These are phyloP conservation scores for Escarpia spicata DNA, from an alignment of 2,888 invertebrate species.

Conservation along the genomic window DNA sequence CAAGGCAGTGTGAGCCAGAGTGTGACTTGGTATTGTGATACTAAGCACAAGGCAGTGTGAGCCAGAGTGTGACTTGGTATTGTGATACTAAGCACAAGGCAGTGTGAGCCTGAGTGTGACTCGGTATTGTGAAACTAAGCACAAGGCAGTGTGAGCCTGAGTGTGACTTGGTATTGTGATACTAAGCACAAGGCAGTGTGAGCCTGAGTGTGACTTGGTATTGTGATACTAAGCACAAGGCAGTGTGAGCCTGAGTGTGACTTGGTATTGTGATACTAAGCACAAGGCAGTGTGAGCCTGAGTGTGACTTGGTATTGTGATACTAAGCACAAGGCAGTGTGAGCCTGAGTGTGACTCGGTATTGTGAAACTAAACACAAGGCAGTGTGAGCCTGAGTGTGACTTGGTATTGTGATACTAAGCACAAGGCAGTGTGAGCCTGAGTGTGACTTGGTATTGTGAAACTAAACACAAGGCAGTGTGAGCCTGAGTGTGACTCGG, in stretches of 20 bases:
- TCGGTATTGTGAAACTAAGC: neutral
- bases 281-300: neutral
- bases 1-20: no score
- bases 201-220: no score
- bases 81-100: no score
- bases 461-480: neutral
- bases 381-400: no score
- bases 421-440: neutral
- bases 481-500: no score
- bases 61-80: no score
- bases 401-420: neutral
- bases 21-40: neutral
- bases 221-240: no score
- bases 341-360: no score
- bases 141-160: neutral
- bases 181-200: slow-evolving; percentile 13
- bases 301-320: neutral
- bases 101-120: no score
- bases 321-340: neutral
- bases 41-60: slow-evolving; percentile 14
- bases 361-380: no score
- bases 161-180: neutral
- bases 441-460: neutral
- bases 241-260: no score
- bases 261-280: neutral